Evolutionary conservation across 2,888 invertebrate species (phyloP).

Genomic region (Meta bourneti): DNA sequence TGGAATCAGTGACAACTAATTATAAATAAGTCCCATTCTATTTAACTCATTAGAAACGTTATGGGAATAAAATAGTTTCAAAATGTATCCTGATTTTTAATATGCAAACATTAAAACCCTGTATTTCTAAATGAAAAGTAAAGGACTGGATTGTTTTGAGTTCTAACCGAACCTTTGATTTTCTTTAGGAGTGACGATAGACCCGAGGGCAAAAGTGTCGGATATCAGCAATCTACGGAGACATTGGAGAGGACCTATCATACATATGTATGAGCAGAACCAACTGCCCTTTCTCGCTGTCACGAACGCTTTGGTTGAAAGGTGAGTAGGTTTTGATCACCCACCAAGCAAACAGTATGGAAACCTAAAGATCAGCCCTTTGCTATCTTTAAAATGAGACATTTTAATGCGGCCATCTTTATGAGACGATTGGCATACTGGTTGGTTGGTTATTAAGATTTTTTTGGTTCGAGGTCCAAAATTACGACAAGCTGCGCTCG

Average conservation of each 20-base stretch:
- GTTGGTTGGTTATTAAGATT: too few relatives aligned
- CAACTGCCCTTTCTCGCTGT: conserved; percentile 18
- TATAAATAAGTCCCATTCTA: too few relatives aligned
- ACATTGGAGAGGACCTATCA: not conserved
- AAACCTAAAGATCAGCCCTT: too few relatives aligned
- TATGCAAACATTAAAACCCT: too few relatives aligned
- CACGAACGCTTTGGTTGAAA: not conserved
- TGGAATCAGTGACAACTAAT: too few relatives aligned
- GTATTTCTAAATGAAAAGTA: too few relatives aligned
- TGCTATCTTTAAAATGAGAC: not conserved
- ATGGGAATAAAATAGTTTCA: too few relatives aligned
- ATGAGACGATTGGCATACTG: not conserved
- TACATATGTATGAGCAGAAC: not conserved
- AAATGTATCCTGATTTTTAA: too few relatives aligned
- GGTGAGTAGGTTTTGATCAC: conserved; percentile 1
- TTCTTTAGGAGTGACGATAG: not conserved
- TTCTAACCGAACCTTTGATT: not conserved
- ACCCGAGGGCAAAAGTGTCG: not conserved
- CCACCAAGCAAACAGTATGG: too few relatives aligned
- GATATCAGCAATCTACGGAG: conserved; percentile 20
- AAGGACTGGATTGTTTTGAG: not conserved
- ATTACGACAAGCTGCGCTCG: too few relatives aligned
- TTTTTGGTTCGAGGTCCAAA: not conserved
- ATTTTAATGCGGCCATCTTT: not conserved
- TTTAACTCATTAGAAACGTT: too few relatives aligned